These are phyloP conservation scores for Brachymystax lenok DNA, from an alignment of 2,797 vertebrate genomes.

Conservation along the genomic window DNA sequence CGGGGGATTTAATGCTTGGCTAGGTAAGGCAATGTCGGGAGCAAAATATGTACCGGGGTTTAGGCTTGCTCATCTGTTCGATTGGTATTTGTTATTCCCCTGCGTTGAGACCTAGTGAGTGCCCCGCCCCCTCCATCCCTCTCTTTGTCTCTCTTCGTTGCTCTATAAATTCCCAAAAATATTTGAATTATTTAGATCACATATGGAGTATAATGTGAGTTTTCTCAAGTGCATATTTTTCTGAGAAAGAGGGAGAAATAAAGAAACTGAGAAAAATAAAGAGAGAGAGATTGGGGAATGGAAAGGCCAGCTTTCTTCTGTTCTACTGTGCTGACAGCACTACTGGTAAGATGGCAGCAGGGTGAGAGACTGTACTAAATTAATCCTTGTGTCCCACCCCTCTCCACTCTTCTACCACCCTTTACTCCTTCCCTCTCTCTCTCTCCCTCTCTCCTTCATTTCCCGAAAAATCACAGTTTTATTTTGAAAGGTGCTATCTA, in stretches of 20 bases:
- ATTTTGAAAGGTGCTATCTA: conserved; percentile 6
- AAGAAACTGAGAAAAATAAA: neutral
- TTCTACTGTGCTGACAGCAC: neutral
- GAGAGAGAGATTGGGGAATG: neutral
- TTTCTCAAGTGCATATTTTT: conserved; percentile 29
- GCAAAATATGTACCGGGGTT: conserved; percentile 35
- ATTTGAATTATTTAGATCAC: conserved; percentile 42
- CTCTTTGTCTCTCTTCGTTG: neutral
- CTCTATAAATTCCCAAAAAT: conserved; percentile 4
- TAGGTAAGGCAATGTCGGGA: conserved; percentile 53
- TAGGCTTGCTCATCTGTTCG: conserved; percentile 57
- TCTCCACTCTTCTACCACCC: too few species aligned
- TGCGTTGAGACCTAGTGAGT: conserved; percentile 20
- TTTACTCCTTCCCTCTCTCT: too few species aligned
- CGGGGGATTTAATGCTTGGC: conserved; percentile 51
- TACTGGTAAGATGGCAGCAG: neutral
- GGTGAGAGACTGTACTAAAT: conserved; percentile 5
- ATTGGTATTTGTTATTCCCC: conserved; percentile 62
- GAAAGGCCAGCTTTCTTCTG: neutral
- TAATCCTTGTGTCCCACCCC: conserved; percentile 15
- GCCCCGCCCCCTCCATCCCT: neutral
- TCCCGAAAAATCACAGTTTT: neutral
- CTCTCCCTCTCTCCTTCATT: neutral
- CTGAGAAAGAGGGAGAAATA: neutral
- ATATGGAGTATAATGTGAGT: conserved; percentile 25